Conservation (phyloP, 2,797 vertebrate species). For the Anolis apletophallus region DNA sequence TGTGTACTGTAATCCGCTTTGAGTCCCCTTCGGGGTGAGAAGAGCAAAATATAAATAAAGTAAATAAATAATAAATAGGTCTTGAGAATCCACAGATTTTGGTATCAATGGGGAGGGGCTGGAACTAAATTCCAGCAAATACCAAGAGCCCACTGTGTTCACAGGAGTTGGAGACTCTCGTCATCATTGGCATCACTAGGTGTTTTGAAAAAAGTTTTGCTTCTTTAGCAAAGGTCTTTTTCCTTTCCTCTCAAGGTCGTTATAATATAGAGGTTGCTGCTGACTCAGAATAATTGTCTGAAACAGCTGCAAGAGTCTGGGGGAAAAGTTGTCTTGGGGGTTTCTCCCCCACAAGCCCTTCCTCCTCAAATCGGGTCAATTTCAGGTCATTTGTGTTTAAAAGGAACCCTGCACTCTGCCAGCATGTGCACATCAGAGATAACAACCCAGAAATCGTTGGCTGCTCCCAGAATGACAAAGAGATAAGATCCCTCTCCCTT, state of each 20-base stretch:
- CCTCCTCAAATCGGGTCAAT: background rate
- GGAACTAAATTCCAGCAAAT: no score
- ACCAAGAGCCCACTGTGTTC: no score
- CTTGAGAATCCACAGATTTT: no score
- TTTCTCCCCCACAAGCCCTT: background rate
- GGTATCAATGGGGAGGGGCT: no score
- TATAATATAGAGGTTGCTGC: background rate
- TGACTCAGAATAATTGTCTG: background rate
- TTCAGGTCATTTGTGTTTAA: background rate
- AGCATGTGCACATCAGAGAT: constrained; percentile 15
- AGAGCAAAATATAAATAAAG: no score
- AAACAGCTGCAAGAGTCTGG: background rate
- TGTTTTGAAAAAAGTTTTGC: background rate
- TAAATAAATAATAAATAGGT: no score
- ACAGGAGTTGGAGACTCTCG: background rate
- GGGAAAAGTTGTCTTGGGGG: background rate
- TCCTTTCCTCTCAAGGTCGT: background rate
- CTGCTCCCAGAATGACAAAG: background rate
- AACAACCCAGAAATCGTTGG: background rate
- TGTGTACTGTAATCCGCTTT: no score
- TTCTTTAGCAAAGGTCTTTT: background rate
- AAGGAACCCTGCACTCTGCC: background rate
- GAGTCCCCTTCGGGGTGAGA: no score
- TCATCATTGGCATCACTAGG: background rate
- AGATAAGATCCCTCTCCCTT: background rate